Evolutionary conservation across 2,113 vertebrate species (phyloP).

Genomic region (Rhabdomys dilectus): DNA sequence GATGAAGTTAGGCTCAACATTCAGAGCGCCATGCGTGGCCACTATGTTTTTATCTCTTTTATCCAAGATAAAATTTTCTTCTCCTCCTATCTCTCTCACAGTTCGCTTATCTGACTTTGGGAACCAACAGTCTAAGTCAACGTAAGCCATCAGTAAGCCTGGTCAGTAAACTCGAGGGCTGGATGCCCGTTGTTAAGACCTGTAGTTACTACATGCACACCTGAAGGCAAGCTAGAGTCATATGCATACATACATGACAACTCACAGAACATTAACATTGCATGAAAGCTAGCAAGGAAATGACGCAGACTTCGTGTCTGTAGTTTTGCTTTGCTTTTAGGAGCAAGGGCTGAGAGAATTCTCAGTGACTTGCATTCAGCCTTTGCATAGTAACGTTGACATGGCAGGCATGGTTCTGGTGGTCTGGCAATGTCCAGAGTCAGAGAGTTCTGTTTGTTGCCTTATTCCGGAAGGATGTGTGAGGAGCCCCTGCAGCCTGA

Average conservation of each 20-base stretch:
- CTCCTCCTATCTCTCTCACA: neutral
- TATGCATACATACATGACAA: too few relatives aligned
- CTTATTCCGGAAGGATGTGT: neutral
- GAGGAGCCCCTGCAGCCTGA: neutral
- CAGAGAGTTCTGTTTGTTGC: neutral
- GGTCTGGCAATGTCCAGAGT: neutral
- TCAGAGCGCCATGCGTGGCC: neutral
- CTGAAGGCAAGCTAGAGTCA: neutral
- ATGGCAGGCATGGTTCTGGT: neutral
- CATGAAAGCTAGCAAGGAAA: neutral
- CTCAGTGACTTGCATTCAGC: neutral
- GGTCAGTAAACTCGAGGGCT: neutral
- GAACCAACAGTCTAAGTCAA: neutral
- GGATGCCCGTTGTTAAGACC: neutral
- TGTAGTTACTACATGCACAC: neutral
- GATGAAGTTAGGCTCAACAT: neutral
- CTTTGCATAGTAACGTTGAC: accelerated
- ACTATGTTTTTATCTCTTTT: neutral
- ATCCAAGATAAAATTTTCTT: neutral
- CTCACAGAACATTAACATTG: neutral
- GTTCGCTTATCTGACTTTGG: neutral
- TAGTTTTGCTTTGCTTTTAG: neutral
- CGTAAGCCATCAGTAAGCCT: neutral
- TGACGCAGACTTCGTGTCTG: neutral
- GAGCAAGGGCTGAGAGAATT: neutral